Percentiles rank a stretch among this genome's conserved stretches.
Evolutionary conservation across 2,113 vertebrate genomes (phyloP).

Genomic region (Promerops cafer): DNA sequence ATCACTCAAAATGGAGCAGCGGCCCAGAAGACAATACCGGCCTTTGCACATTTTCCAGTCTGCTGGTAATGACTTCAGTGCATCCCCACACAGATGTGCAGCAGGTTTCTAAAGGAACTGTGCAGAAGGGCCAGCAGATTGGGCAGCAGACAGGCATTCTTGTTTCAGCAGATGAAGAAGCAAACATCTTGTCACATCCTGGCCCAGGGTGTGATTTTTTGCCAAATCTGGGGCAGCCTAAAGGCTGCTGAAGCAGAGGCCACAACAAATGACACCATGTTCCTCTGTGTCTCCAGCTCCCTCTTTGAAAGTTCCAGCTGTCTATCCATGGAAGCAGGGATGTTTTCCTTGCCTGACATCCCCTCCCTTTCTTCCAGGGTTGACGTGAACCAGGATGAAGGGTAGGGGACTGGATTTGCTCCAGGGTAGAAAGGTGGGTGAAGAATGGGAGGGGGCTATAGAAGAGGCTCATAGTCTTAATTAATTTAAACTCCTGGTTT

Average conservation of each 20-base stretch:
- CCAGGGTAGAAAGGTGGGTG: neutral
- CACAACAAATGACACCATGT: neutral
- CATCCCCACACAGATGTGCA: neutral
- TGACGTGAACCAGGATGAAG: neutral
- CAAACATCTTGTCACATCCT: neutral
- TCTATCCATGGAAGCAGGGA: neutral
- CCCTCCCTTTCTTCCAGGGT: neutral
- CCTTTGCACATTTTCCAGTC: neutral
- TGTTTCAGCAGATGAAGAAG: neutral
- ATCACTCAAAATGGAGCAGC: neutral
- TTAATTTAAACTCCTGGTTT: slow-evolving; percentile 14
- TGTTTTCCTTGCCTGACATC: neutral
- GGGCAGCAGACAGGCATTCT: neutral
- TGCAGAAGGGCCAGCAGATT: neutral
- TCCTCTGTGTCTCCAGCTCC: neutral
- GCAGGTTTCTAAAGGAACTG: neutral
- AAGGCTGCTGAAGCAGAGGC: neutral
- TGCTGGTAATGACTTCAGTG: neutral
- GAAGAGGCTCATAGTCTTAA: neutral
- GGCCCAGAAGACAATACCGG: neutral
- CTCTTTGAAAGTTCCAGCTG: neutral
- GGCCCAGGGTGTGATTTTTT: neutral
- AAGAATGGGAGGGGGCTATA: neutral
- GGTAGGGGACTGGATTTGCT: neutral
- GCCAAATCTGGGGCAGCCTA: neutral